Conservation (phyloP, 2,113 vertebrate genomes). For the Clupea harengus region DNA sequence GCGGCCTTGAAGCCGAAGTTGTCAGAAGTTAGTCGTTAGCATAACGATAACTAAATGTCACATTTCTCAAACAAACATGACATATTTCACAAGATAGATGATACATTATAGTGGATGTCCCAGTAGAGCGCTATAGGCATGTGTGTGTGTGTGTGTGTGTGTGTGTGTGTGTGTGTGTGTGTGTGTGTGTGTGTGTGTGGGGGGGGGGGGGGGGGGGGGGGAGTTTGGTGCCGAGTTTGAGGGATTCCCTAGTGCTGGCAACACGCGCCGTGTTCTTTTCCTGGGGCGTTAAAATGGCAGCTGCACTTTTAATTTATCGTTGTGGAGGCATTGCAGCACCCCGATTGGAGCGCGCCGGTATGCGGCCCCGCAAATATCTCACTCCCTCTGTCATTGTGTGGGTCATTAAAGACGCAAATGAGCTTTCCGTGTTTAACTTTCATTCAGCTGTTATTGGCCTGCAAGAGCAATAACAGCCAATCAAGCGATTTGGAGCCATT, state of each 20-base stretch:
- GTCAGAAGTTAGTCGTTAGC: not conserved
- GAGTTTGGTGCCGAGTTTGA: not conserved
- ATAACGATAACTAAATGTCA: not conserved
- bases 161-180: slow-evolving; percentile 1
- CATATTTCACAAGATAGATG: not conserved
- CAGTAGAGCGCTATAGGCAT: not conserved
- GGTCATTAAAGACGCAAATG: slow-evolving; percentile 87
- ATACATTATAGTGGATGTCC: not conserved
- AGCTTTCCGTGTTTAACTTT: slow-evolving; percentile 76
- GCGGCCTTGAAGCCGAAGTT: not conserved
- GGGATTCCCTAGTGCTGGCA: slow-evolving; percentile 13
- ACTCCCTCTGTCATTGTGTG: slow-evolving; percentile 77
- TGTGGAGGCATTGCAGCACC: slow-evolving; percentile 72
- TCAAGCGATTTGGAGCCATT: slow-evolving; percentile 64
- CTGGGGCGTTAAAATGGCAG: slow-evolving; percentile 71
- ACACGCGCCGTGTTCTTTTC: slow-evolving; percentile 1
- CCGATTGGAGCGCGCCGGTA: slow-evolving; percentile 72
- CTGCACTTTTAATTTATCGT: slow-evolving; percentile 81
- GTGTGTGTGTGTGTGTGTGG: not conserved
- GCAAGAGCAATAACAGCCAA: slow-evolving; percentile 72
- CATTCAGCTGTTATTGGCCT: slow-evolving; percentile 81
- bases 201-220: not conserved
- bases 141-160: not conserved
- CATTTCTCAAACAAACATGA: not conserved
- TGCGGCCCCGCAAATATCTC: slow-evolving; percentile 79